Evolutionary conservation across 2,888 invertebrate species (phyloP).

Genomic region (Mesorhabditis sp.): DNA sequence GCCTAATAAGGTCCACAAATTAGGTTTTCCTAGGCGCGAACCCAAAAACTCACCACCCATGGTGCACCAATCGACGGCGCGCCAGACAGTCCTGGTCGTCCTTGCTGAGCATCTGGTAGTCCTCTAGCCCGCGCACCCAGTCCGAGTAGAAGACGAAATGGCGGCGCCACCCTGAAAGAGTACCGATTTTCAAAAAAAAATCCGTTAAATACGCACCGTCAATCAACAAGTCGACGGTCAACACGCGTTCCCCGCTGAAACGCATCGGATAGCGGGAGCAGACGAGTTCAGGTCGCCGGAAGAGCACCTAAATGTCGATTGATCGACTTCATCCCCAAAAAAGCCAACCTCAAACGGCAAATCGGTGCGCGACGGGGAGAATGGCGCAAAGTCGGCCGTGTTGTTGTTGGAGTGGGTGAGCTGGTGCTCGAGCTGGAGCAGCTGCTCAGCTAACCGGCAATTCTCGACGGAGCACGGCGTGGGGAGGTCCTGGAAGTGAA

Average conservation of each 20-base stretch:
- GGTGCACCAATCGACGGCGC: conserved; percentile 26
- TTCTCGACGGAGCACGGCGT: conserved; percentile 16
- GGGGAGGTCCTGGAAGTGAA: conserved; percentile 15
- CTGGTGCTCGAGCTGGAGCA: conserved; percentile 14
- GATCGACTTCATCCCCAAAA: not conserved
- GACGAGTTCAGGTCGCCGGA: conserved; percentile 33
- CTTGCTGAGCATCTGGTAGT: conserved; percentile 21
- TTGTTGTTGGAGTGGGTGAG: conserved; percentile 8
- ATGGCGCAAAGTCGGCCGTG: conserved; percentile 25
- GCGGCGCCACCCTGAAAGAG: conserved; percentile 30
- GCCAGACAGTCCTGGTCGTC: conserved; percentile 32
- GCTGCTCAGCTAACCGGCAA: conserved; percentile 13
- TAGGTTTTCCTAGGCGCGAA: not conserved
- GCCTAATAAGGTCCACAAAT: no score
- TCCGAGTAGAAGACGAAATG: conserved; percentile 26
- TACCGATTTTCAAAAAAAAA: not conserved
- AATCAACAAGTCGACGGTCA: conserved; percentile 31
- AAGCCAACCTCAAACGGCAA: conserved; percentile 28
- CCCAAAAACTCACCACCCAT: conserved; percentile 28
- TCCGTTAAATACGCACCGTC: conserved; percentile 17
- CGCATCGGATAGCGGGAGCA: conserved; percentile 35
- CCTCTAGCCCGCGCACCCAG: conserved; percentile 23
- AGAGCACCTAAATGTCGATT: conserved; percentile 21
- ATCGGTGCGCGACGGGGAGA: conserved; percentile 24
- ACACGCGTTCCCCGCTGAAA: conserved; percentile 19